Conservation (phyloP, 2,797 vertebrate genomes). For the Tolypeutes matacus region DNA sequence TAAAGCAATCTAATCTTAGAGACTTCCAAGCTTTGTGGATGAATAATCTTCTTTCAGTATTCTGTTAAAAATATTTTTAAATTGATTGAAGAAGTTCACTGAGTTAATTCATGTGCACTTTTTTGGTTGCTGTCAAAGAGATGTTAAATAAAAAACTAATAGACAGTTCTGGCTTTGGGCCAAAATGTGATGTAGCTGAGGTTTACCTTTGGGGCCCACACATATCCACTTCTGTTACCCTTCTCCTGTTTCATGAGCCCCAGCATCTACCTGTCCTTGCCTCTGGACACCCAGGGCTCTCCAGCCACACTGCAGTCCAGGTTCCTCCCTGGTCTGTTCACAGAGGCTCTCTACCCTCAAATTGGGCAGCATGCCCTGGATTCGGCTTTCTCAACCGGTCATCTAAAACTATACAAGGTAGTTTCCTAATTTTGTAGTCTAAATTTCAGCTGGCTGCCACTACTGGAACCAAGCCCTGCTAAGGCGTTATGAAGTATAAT, state of each 20-base stretch:
- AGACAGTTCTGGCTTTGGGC: background rate
- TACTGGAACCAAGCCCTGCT: slow-evolving; percentile 8
- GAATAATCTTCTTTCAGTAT: slow-evolving; percentile 32
- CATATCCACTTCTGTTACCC: background rate
- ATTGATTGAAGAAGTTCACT: background rate
- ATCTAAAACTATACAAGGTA: background rate
- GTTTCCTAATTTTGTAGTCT: background rate
- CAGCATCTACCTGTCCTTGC: background rate
- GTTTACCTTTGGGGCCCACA: background rate
- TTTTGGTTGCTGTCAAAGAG: background rate
- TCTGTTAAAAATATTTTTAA: slow-evolving; percentile 27
- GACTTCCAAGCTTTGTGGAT: background rate
- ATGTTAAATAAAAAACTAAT: slow-evolving; percentile 32
- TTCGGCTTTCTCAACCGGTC: background rate
- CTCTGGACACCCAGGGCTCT: background rate
- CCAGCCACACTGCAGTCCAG: background rate
- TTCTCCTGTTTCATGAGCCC: background rate
- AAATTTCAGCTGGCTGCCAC: background rate
- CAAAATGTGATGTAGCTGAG: background rate
- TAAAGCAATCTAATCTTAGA: background rate
- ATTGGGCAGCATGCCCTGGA: too few species aligned
- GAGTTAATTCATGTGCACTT: slow-evolving; percentile 9
- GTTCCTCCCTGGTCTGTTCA: background rate
- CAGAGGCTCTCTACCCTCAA: background rate
- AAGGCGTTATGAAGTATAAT: background rate